Conservation (phyloP, 2,113 vertebrate species). For the Erythrocercus mccallii region DNA sequence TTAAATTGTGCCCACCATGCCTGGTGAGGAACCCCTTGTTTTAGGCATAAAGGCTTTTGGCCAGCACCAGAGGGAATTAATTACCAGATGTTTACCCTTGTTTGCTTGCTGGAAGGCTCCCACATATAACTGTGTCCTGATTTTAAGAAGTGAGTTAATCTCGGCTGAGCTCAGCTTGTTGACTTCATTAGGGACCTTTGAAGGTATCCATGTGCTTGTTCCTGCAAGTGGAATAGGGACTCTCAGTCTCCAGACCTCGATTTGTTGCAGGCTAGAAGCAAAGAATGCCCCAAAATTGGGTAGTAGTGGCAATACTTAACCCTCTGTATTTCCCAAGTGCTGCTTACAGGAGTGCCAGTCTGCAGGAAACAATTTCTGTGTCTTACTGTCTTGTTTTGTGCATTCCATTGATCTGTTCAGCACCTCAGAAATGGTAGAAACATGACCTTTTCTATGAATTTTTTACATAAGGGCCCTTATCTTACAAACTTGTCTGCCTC, state of each 20-base stretch:
- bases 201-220: not conserved
- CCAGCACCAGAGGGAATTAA: not conserved
- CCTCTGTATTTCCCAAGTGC: not conserved
- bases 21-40: not conserved
- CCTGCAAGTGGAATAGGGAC: not conserved
- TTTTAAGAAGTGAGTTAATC: not conserved
- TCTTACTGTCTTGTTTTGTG: not conserved
- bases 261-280: not conserved
- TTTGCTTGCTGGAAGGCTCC: not conserved
- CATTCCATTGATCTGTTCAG: not conserved
- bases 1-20: rapidly evolving
- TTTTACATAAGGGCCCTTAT: constrained; percentile 26
- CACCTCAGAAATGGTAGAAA: constrained; percentile 33
- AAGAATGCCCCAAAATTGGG: not conserved
- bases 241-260: rapidly evolving
- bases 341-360: not conserved
- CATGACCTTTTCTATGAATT: constrained; percentile 47
- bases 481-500: not conserved
- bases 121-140: not conserved
- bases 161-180: not conserved
- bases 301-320: not conserved
- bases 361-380: not conserved
- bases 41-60: not conserved
- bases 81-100: not conserved
- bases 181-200: not conserved